These are phyloP conservation scores for Meteorus cinctellus DNA, from an alignment of 2,888 invertebrate species.

Conservation along the genomic window DNA sequence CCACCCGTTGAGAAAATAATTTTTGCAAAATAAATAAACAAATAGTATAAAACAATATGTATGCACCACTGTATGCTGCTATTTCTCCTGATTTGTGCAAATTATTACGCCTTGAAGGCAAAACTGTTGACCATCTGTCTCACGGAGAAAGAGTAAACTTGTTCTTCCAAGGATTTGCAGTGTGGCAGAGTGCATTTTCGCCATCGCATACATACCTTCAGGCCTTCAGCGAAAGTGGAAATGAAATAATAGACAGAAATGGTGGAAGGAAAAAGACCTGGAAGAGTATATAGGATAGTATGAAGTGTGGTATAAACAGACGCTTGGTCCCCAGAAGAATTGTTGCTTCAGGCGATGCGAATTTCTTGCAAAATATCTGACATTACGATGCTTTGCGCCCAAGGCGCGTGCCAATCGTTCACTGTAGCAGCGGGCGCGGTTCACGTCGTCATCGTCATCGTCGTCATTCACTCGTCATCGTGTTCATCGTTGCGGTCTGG, in stretches of 20 bases:
- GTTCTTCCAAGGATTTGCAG: slow-evolving; percentile 25
- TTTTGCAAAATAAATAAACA: slow-evolving; percentile 5
- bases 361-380: slow-evolving; percentile 64
- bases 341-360: slow-evolving; percentile 52
- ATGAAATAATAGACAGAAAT: slow-evolving; percentile 47
- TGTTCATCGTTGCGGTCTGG: slow-evolving; percentile 53
- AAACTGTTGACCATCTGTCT: slow-evolving; percentile 29
- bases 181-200: slow-evolving; percentile 15
- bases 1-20: not conserved
- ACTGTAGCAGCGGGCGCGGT: slow-evolving; percentile 39
- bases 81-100: slow-evolving; percentile 32
- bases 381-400: slow-evolving; percentile 65
- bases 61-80: not conserved
- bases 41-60: slow-evolving; percentile 12
- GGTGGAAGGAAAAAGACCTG: slow-evolving; percentile 29
- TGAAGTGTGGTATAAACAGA: slow-evolving; percentile 18
- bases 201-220: slow-evolving; percentile 15
- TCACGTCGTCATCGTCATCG: slow-evolving; percentile 33
- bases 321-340: slow-evolving; percentile 21
- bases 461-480: slow-evolving; percentile 12
- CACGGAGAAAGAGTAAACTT: not conserved
- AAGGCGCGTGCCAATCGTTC: slow-evolving; percentile 64
- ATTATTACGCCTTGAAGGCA: slow-evolving; percentile 26
- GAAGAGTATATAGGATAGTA: slow-evolving; percentile 40
- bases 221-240: slow-evolving; percentile 43